Evolutionary conservation across 2,113 vertebrate genomes (phyloP).

Genomic region (Orycteropus afer): DNA sequence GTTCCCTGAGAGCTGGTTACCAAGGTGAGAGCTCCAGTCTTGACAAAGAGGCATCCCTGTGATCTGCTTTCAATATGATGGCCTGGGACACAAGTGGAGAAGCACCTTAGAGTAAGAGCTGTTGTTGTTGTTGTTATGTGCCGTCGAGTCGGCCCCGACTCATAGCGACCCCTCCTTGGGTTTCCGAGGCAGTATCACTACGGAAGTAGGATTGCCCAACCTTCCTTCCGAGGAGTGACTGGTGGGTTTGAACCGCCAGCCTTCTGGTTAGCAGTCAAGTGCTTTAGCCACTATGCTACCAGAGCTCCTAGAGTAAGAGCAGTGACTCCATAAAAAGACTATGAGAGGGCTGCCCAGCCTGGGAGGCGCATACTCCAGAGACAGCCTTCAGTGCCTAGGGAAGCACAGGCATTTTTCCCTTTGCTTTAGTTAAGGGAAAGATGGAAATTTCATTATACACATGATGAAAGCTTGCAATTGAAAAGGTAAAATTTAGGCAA

Average conservation of each 20-base stretch:
- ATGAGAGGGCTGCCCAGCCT: background rate
- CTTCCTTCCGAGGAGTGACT: too few species aligned
- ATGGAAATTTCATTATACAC: background rate
- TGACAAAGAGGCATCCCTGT: background rate
- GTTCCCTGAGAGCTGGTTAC: background rate
- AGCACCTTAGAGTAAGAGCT: background rate
- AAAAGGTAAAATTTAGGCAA: background rate
- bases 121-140: too few species aligned
- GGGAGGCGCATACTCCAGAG: background rate
- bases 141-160: too few species aligned
- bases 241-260: too few species aligned
- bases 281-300: too few species aligned
- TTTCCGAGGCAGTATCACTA: too few species aligned
- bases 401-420: background rate
- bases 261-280: too few species aligned
- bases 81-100: background rate
- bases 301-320: background rate
- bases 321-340: background rate
- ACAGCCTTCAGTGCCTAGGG: background rate
- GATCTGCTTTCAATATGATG: background rate
- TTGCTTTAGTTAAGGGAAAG: background rate
- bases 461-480: background rate
- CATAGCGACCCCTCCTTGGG: too few species aligned
- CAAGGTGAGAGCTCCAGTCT: background rate
- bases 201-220: too few species aligned